Evolutionary conservation across 2,888 invertebrate species (phyloP).

Genomic region (Drosophila acutilabella): DNA sequence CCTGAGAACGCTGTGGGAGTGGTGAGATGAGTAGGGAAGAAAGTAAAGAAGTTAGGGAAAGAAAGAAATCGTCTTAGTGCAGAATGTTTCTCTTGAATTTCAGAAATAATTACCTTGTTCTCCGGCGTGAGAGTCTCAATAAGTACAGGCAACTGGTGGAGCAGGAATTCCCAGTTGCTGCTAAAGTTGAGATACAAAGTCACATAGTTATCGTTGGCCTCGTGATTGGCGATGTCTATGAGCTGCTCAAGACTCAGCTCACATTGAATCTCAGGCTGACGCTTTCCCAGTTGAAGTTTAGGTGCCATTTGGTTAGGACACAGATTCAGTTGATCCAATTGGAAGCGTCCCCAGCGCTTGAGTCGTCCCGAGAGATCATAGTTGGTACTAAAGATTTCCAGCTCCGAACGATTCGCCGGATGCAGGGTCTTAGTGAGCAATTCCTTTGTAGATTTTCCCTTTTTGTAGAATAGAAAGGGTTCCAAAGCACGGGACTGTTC

Average conservation of each 20-base stretch:
- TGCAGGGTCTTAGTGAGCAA: constrained; percentile 67
- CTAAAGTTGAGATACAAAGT: constrained; percentile 83
- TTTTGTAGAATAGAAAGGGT: constrained; percentile 83
- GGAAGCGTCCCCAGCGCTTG: constrained; percentile 75
- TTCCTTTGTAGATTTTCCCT: constrained; percentile 72
- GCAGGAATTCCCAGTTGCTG: constrained; percentile 55
- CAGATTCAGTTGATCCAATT: constrained; percentile 74
- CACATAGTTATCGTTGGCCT: constrained; percentile 74
- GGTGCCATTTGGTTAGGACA: constrained; percentile 63
- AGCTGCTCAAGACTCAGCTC: constrained; percentile 80
- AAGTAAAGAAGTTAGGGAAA: no score
- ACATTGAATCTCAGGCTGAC: constrained; percentile 60
- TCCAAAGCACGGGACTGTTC: constrained; percentile 76
- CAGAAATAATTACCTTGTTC: constrained; percentile 69
- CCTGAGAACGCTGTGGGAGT: constrained; percentile 84
- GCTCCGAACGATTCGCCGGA: constrained; percentile 32
- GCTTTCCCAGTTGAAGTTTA: constrained; percentile 45
- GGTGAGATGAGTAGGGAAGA: background rate
- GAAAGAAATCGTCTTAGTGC: no score
- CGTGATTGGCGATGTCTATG: constrained; percentile 75
- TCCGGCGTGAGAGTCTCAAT: constrained; percentile 79
- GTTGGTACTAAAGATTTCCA: constrained; percentile 71
- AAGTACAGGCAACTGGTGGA: constrained; percentile 83
- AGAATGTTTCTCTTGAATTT: background rate
- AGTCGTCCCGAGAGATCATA: constrained; percentile 76